A percentile compares a stretch with the other conserved stretches of the same genome.
Conservation (phyloP, 1,140 invertebrate species). For the Pantala flavescens region DNA sequence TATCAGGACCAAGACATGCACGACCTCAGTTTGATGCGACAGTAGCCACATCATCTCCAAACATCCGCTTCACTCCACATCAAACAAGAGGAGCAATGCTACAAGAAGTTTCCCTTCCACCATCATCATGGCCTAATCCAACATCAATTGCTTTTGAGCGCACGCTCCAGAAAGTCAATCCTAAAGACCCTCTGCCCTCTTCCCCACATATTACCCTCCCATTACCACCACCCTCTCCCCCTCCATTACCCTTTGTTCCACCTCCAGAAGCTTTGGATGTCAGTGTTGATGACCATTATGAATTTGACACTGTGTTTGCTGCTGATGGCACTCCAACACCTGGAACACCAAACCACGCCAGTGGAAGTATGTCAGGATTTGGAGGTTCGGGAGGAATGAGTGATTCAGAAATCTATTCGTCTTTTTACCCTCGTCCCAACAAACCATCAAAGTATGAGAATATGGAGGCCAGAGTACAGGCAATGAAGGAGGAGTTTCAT, state of each 20-base stretch:
- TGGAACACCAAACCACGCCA: slow-evolving; percentile 31
- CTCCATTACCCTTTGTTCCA: slow-evolving; percentile 32
- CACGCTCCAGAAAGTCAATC: slow-evolving; percentile 28
- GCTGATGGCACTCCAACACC: slow-evolving; percentile 56
- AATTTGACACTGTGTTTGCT: slow-evolving; percentile 71
- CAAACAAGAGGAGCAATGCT: slow-evolving; percentile 13
- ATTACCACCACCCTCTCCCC: slow-evolving; percentile 39
- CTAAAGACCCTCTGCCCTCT: not conserved
- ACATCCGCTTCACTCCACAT: not conserved
- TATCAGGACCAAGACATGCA: slow-evolving; percentile 10
- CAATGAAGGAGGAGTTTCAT: slow-evolving; percentile 92
- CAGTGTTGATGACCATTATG: slow-evolving; percentile 90
- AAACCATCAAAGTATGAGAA: slow-evolving; percentile 53
- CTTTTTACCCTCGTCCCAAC: slow-evolving; percentile 26
- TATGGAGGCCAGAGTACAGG: slow-evolving; percentile 80
- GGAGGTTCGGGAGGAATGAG: slow-evolving; percentile 28
- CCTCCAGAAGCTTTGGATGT: slow-evolving; percentile 45
- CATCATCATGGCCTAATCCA: slow-evolving; percentile 29
- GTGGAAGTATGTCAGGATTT: slow-evolving; percentile 2
- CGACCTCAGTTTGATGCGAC: not conserved
- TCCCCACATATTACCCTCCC: not conserved
- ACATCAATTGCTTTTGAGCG: slow-evolving; percentile 49
- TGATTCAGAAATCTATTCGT: slow-evolving; percentile 33
- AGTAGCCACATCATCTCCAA: not conserved
- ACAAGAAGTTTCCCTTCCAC: slow-evolving; percentile 28